These are phyloP conservation scores for Siniperca scherzeri DNA, from an alignment of 2,797 vertebrate genomes.

Conservation along the genomic window DNA sequence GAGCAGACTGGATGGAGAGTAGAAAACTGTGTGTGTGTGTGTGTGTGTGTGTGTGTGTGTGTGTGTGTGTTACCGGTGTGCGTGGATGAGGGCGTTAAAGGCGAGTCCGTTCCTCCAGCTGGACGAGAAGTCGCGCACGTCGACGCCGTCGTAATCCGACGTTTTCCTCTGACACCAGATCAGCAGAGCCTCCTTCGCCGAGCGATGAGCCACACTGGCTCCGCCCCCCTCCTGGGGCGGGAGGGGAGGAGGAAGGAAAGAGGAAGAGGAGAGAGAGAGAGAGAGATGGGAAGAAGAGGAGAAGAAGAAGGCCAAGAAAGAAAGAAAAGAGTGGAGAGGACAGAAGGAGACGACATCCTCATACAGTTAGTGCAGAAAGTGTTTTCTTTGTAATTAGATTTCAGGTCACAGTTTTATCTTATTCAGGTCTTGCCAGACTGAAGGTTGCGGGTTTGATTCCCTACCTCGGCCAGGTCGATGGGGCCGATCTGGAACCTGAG, in stretches of 20 bases:
- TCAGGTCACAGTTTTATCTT: too few relatives aligned
- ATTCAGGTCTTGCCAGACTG: too few relatives aligned
- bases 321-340: background rate
- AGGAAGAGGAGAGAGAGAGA: too few relatives aligned
- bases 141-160: constrained; percentile 87
- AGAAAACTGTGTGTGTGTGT: constrained; percentile 2
- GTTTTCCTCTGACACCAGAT: constrained; percentile 95
- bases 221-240: constrained; percentile 84
- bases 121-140: constrained; percentile 90
- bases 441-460: background rate
- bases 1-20: background rate
- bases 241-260: background rate
- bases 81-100: constrained; percentile 93
- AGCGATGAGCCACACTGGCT: constrained; percentile 84
- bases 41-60: constrained; percentile 11
- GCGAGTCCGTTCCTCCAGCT: constrained; percentile 93
- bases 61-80: constrained; percentile 86
- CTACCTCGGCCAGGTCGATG: constrained; percentile 90
- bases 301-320: background rate
- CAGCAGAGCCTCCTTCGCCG: constrained; percentile 92
- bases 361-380: too few relatives aligned
- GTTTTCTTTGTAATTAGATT: too few relatives aligned
- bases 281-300: background rate
- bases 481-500: constrained; percentile 93
- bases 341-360: too few relatives aligned